Base-by-base conservation (phyloP, 2,888 invertebrate genomes). In the Andrena camellia region DNA sequence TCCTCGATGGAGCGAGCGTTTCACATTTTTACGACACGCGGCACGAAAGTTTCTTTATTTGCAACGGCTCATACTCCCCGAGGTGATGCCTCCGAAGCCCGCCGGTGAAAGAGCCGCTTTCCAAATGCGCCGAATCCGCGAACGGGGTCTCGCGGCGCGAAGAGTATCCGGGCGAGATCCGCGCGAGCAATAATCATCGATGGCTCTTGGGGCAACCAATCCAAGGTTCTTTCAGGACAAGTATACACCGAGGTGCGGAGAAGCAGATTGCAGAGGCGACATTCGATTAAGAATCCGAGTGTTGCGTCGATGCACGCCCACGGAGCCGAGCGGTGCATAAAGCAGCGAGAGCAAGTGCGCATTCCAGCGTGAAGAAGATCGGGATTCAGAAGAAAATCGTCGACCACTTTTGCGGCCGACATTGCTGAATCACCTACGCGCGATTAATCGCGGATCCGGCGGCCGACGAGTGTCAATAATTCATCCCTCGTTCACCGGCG, bases 21-120 rank as follows among this genome's bases (percentile, higher is more conserved):
- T 81, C 81, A 75, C 75, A 70, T 70, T 82, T 83, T 74, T 83
- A 70, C 75, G 60, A 62, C 48, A 20, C 48, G 17, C 66, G 63
- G 23, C 64, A 75, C 60, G 70, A 83, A 64, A 83, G 83, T 68
- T 77, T 72, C 59, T 77, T 77, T 69, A 82, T 82, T 71, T 42
- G 52, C 82, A 33, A 50, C 82, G 62, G 64, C 17, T 68, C 75
- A n/a, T 71, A 60, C 63, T 82, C 62, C 72, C 67, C 71, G 62
- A 60, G 62, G 31, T 67, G 59, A 50, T 75, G 33, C 67, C 10
- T 35, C 13, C 67, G 66, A 68, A 71, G 76, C 67, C 64, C 35
- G 35, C n/a, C 57, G 48, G 76, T 62, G 76, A 76, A 76, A 83
- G 60, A 72, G 17, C 59, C 59, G 83, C 83, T 83, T 77, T 83